These are phyloP conservation scores for Caenorhabditis becei DNA, from an alignment of 2,888 invertebrate genomes.

Conservation along the genomic window DNA sequence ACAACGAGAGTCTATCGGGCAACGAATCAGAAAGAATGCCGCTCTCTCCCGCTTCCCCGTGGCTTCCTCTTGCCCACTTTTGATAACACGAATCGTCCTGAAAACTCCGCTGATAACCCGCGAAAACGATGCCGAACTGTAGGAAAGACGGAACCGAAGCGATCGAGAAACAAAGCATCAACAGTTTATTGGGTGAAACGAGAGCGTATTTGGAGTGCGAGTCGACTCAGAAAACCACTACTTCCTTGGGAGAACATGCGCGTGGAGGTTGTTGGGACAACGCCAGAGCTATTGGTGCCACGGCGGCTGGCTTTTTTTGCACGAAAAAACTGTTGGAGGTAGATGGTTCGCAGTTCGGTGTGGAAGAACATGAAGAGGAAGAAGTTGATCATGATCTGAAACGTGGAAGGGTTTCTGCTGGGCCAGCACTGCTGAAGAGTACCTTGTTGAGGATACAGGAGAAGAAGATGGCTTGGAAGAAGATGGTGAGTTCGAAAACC, in stretches of 20 bases:
- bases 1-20: background rate
- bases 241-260: slow-evolving; percentile 6
- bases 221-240: background rate
- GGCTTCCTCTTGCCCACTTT: background rate
- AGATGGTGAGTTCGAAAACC: slow-evolving; percentile 1
- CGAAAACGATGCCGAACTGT: slow-evolving; percentile 9
- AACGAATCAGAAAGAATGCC: background rate
- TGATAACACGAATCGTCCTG: background rate
- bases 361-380: slow-evolving; percentile 27
- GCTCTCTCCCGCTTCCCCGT: no score
- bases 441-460: slow-evolving; percentile 34
- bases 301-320: background rate
- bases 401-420: no score
- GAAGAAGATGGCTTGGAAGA: slow-evolving; percentile 23
- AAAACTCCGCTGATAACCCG: slow-evolving; percentile 6
- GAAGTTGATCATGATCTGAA: slow-evolving; percentile 39
- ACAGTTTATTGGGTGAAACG: slow-evolving; percentile 5
- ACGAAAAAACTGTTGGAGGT: slow-evolving; percentile 21
- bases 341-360: slow-evolving; percentile 27
- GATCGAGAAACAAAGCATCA: background rate
- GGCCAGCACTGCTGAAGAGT: no score
- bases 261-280: background rate
- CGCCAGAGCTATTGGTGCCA: background rate
- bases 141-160: background rate
- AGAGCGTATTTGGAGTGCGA: slow-evolving; percentile 7